Base-by-base conservation (phyloP, 2,888 invertebrate species). In the Harpagoxenus sublaevis region DNA sequence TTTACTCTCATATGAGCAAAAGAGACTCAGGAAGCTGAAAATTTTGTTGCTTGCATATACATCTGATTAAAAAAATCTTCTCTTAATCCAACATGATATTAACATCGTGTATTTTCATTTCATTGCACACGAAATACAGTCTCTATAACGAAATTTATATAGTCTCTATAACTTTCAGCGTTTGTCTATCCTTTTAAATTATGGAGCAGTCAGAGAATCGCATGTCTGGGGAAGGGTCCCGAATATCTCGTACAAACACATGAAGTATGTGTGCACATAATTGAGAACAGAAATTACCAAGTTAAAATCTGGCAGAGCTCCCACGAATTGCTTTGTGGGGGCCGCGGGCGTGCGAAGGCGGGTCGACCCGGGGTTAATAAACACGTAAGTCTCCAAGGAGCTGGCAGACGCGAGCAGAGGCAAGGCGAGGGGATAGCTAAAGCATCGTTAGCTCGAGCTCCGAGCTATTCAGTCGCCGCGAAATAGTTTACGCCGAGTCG, bases 401-500 rank as follows among this genome's bases (percentile, higher is more conserved):
- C 78, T 75, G 79, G 82, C 78, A 83, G 60, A 62, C 63, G 42
- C 51, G 63, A 70, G 68, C 42, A n/a, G 39, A 35, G 68, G 68
- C 35, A 31, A 35, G 65, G 78, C 73, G 78, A 78, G 82, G 74
- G 74, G 73, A 82, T 53, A 18, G 81, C 71, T 92, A 89, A 92
- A 92, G 92, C 91, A 90, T 91, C 92, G 91, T 91, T 91, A 91
- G 89, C 88, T 83, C 74, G 65, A 84, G 86, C 86, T 82, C 85
- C 82, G 86, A 90, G 90, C 89, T 89, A 92, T 92, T 92, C 92
- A 91, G 79, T 78, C 83, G 84, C 86, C 87, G 88, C 85, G 91
- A 91, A 92, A 91, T 92, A 91, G 92, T 91, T 92, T 91, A 91
- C 87, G 83, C 88, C 81, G 86, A 88, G 84, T 86, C 87, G 83